These are phyloP conservation scores for Zosterops japonicus DNA, from an alignment of 2,113 vertebrate species.

Conservation along the genomic window DNA sequence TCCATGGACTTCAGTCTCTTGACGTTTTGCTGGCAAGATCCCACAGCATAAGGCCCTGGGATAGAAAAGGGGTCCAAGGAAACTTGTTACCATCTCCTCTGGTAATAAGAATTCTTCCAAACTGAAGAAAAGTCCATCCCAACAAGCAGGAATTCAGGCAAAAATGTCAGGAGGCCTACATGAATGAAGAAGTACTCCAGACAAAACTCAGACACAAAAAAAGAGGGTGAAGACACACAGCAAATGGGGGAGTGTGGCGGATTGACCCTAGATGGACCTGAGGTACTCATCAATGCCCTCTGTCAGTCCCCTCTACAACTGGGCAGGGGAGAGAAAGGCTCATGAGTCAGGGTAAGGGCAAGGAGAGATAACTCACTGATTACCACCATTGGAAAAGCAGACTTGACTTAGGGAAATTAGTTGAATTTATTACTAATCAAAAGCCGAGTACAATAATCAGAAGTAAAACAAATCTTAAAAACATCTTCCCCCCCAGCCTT, in stretches of 20 bases:
- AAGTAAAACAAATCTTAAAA: not conserved
- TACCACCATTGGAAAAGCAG: not conserved
- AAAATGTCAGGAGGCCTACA: not conserved
- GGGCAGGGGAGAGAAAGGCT: not conserved
- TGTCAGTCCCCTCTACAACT: not conserved
- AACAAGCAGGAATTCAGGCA: not conserved
- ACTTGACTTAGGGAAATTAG: not conserved
- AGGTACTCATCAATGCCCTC: not conserved
- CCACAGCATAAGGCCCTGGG: not conserved
- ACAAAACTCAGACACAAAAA: not conserved
- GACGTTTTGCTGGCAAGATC: not conserved
- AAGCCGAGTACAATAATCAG: not conserved
- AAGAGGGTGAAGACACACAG: not conserved
- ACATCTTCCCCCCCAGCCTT: not conserved
- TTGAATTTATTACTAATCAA: not conserved
- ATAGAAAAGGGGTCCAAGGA: not conserved
- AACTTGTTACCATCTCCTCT: not conserved
- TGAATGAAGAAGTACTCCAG: not conserved
- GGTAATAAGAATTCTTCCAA: not conserved
- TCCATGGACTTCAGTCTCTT: not conserved
- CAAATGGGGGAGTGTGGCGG: too few relatives aligned
- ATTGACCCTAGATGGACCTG: not conserved
- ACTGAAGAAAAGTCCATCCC: not conserved
- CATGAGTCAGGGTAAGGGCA: fast-evolving
- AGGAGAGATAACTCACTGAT: not conserved